Base-by-base conservation (phyloP, 2,797 vertebrate species). In the Chelidonichthys spinosus region DNA sequence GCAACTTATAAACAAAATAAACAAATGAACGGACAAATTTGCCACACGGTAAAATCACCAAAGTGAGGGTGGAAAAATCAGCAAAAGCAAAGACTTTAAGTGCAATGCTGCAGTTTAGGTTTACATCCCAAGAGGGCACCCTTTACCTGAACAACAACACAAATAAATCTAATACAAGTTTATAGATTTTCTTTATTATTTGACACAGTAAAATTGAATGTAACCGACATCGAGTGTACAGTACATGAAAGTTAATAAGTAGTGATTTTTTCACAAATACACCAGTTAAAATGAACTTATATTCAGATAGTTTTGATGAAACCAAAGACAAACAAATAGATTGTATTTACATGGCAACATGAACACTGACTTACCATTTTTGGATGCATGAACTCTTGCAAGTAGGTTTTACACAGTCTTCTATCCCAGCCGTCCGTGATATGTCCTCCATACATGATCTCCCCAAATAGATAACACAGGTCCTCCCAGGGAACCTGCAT, bases 391-490 rank as follows among this genome's bases (percentile, higher is more conserved):
- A 95, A 93, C 86, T 96, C 93, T 64, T 95, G 93, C 69, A 96
- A 91, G 70, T 95, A 96, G 0, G 89, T 93, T n/a, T 60, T 91
- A 80, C 94, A 97, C 18, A 97, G 88, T 58, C 87, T 93, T 72
- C 86, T 79, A 71, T 97, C 95, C 95, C 95, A 96, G 82, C 88
- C 87, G 59, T 95, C 87, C 0, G 93, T 96, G 73, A 96, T 95
- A 90, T 95, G 96, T 72, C 95, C 96, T 44, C 95, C 84, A 5
- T 95, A 95, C 92, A 95, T 94, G 81, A 97, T 96, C 86, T 97
- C 96, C 60, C 95, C 89, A 58, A 97, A 95, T 59, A 96, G 93
- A 76, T 95, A 96, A 66, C 89, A 86, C 75, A 97, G 82, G 78
- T 96, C 95, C 89, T 97, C 95, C 95, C 90, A 92, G 0, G 94